Evolutionary conservation across 2,888 invertebrate genomes (phyloP).

Genomic region (Platycheirus rosarum): DNA sequence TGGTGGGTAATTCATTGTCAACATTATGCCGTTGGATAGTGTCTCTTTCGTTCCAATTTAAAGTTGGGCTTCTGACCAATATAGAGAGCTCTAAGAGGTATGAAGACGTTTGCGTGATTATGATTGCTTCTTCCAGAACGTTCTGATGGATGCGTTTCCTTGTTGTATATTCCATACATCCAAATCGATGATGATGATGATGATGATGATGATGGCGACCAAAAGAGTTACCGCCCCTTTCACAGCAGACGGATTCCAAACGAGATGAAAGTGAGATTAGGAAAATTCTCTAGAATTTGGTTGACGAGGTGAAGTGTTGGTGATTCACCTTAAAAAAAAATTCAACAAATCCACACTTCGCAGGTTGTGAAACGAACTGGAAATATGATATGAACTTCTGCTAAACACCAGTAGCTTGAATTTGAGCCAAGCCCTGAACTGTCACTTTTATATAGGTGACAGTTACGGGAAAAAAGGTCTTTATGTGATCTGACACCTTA

Average conservation of each 20-base stretch:
- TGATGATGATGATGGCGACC: not conserved
- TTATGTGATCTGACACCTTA: constrained; percentile 42
- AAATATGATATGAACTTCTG: constrained; percentile 53
- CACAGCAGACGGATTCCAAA: constrained; percentile 3
- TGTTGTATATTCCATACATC: constrained; percentile 17
- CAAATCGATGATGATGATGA: constrained; percentile 41
- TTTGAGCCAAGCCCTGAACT: constrained; percentile 6
- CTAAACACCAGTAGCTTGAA: constrained; percentile 59
- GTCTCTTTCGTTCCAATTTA: constrained; percentile 48
- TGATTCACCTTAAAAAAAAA: not conserved
- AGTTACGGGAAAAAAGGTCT: not conserved
- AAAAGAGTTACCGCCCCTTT: constrained; percentile 41
- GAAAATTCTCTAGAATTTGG: constrained; percentile 38
- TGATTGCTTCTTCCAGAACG: constrained; percentile 49
- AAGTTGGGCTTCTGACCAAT: constrained; percentile 17
- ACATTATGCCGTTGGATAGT: constrained; percentile 12
- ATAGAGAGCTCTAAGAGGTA: not conserved
- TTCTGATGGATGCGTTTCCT: constrained; percentile 64
- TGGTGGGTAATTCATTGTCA: constrained; percentile 42
- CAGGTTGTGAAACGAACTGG: constrained; percentile 38
- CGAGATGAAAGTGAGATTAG: constrained; percentile 45
- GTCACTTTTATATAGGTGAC: constrained; percentile 12
- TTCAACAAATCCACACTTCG: constrained; percentile 19
- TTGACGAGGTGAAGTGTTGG: constrained; percentile 2
- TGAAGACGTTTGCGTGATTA: constrained; percentile 55